Evolutionary conservation across 2,797 vertebrate species (phyloP).

Genomic region (Xerus rutilus): DNA sequence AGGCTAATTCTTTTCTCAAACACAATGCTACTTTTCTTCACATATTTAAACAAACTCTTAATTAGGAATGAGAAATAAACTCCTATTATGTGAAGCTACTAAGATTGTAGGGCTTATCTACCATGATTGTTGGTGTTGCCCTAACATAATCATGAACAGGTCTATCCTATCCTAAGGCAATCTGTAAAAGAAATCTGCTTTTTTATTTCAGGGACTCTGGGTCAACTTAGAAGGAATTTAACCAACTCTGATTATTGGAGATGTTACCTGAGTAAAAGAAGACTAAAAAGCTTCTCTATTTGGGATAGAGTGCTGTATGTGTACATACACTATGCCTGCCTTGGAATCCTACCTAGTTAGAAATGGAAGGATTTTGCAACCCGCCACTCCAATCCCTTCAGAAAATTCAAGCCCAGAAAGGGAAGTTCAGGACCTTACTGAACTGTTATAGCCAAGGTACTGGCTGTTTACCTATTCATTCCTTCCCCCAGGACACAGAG

Average conservation of each 20-base stretch:
- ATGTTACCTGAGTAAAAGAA: not conserved
- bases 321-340: not conserved
- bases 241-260: slow-evolving; percentile 13
- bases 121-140: not conserved
- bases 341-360: not conserved
- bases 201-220: not conserved
- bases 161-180: slow-evolving; percentile 34
- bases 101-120: slow-evolving; percentile 15
- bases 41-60: slow-evolving; percentile 43
- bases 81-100: not conserved
- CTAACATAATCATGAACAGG: not conserved
- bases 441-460: not conserved
- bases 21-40: not conserved
- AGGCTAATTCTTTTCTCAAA: not conserved
- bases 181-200: not conserved
- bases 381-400: not conserved
- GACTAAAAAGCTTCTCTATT: slow-evolving; percentile 8
- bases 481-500: not conserved
- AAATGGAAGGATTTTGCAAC: not conserved
- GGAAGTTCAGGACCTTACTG: not conserved
- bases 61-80: slow-evolving; percentile 49
- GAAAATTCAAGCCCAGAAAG: not conserved
- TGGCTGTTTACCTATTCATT: not conserved
- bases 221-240: slow-evolving; percentile 54
- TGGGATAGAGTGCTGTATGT: not conserved